Evolutionary conservation across 2,797 vertebrate genomes (phyloP), one percentile per base, ranked within the genome.

Genomic region (Distichodus sexfasciatus): DNA sequence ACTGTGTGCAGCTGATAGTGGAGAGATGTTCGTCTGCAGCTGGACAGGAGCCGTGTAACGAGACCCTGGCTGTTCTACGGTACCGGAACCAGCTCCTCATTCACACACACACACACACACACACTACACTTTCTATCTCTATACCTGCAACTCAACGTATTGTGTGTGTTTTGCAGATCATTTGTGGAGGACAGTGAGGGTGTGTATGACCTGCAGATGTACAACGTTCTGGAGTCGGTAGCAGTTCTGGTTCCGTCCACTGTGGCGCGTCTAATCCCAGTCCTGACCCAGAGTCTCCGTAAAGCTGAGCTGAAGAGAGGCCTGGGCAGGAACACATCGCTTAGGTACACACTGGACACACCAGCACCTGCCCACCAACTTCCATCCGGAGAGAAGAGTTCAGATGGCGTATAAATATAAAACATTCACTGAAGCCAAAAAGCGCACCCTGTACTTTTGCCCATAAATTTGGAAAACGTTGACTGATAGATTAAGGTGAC

Each of bases 271-370:
- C 89, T 98, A 73, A 88, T 98, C 82, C 93, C 96, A 60, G 80
- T 85, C 72, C 85, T 98, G 70, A 93, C 94, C 19, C 83, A 91
- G 47, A 86, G 90, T 79, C 87, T 99, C 82, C 93, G 92, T 80
- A 92, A 92, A 76, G 87, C 85, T 0, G 97, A 99, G 72, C 87
- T 85, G 83, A 98, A 94, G 87, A 93, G 92, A 89, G 97, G 97
- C 38, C 86, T 94, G 82, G 97, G 97, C 81, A 94, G 80, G 85
- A 98, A 99, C 77, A 83, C 76, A 2, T 72, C 89, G 68, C 90
- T 93, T 79, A 95, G 97, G 97, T 76, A 75, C n/a, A n/a, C n/a
- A n/a, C n/a, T n/a, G n/a, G n/a, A n/a, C n/a, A n/a, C n/a, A n/a
- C n/a, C n/a, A n/a, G n/a, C n/a, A n/a, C n/a, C n/a, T n/a, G n/a